Evolutionary conservation across 2,888 invertebrate species (phyloP), one percentile per base, ranked within the genome.

Genomic region (Pilophorus perplexus): DNA sequence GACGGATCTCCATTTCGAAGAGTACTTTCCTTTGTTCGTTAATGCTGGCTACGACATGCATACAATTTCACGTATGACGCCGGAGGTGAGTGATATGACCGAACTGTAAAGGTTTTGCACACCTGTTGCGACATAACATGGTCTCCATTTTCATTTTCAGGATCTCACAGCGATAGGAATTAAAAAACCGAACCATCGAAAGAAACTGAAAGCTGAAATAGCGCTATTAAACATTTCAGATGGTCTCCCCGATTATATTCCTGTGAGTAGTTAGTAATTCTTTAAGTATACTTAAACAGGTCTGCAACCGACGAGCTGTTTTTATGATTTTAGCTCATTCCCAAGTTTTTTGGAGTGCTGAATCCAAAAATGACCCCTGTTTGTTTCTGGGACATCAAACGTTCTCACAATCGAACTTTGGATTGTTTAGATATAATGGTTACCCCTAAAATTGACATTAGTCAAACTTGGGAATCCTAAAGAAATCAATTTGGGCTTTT

Each of bases 11-110:
- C 90, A 90, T 75, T 93, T 93, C 81, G 95, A 94, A 76, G 94
- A 96, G 77, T 98, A 98, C 80, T 91, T 92, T 72, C 86, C 90
- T 52, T 83, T 95, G 67, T 98, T 99, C 79, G 85, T 93, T 70
- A 87, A 90, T 42, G 95, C 97, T 12, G 98, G 98, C 37, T 99
- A 99, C 78, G 98, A 99, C 80, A 85, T 99, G 80, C 90, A 94
- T 23, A 98, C 98, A 1, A 93, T 98, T 75, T 92, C 96, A n/a
- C 84, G 96, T 73, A 97, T 98, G 95, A 99, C 98, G 12, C 98
- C 99, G 0, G 97, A 98, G 80, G 94, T 81, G 74, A 72, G 6
- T 6, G n/a, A n/a, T n/a, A n/a, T n/a, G n/a, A n/a, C n/a, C n/a
- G n/a, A n/a, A 5, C 5, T 6, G 44, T 33, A 33, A 33, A 33